Conservation (phyloP, 2,888 invertebrate genomes). For the Spodoptera exigua region DNA sequence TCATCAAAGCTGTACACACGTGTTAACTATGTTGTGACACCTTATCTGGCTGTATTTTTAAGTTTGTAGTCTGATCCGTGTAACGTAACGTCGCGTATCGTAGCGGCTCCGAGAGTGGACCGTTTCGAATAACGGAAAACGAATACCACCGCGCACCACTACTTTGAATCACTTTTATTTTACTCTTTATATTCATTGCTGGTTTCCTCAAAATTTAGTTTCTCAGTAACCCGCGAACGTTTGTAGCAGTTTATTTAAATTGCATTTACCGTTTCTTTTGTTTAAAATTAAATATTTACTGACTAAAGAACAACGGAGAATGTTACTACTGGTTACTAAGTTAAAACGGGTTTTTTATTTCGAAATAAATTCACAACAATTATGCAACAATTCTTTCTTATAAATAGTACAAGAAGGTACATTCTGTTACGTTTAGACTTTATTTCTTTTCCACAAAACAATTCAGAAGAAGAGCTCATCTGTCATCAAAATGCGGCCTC, state of each 20-base stretch:
- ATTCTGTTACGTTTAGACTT: too few species aligned
- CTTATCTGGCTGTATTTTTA: conserved; percentile 34
- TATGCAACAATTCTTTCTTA: too few species aligned
- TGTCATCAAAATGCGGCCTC: too few species aligned
- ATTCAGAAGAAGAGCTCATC: too few species aligned
- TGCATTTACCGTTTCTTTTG: not conserved
- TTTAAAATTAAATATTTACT: conserved; percentile 1
- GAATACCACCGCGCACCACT: conserved; percentile 52
- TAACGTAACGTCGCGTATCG: conserved; percentile 50
- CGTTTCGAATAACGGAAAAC: conserved; percentile 62
- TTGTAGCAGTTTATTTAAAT: not conserved
- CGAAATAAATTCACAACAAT: too few species aligned
- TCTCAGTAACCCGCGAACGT: not conserved
- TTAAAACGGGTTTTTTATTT: too few species aligned
- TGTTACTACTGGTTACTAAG: too few species aligned
- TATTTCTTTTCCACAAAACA: too few species aligned
- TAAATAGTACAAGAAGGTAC: too few species aligned
- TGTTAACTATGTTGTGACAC: conserved; percentile 25
- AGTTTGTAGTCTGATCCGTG: conserved; percentile 50
- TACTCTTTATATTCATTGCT: conserved; percentile 39
- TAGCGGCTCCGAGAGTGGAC: conserved; percentile 36
- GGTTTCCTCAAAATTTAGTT: conserved; percentile 22
- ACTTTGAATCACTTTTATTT: conserved; percentile 55
- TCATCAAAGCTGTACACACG: conserved; percentile 23
- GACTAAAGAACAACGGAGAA: not conserved